Percentiles rank a stretch among this genome's conserved stretches.
phyloP scores from a whole-genome alignment of 1,140 invertebrate species.

The Apolygus lucorum region DNA sequence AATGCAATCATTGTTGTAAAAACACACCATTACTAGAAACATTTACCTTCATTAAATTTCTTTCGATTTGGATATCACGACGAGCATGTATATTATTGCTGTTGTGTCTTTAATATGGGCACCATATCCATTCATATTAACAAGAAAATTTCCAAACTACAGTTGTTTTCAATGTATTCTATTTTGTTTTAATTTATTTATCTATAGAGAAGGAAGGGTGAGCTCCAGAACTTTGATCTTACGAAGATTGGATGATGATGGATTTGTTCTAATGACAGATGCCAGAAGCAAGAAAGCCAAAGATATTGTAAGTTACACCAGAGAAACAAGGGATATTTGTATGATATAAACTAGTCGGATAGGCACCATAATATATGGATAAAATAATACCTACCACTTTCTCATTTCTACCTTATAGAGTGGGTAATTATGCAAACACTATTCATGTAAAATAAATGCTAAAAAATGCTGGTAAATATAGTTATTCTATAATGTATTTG shows the following conservation, averaged over 20 bases:
- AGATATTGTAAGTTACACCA: constrained; percentile 41
- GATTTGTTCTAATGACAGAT: constrained; percentile 46
- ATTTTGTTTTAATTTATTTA: constrained; percentile 18
- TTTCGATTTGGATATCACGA: too few relatives aligned
- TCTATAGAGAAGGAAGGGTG: constrained; percentile 41
- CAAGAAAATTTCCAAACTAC: too few relatives aligned
- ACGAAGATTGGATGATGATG: constrained; percentile 42
- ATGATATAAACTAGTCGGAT: not conserved
- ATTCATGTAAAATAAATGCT: too few relatives aligned
- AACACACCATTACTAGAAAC: constrained; percentile 19
- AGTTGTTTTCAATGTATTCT: too few relatives aligned
- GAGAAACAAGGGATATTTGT: not conserved
- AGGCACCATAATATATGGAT: not conserved
- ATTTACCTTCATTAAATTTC: constrained; percentile 18
- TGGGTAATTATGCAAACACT: too few relatives aligned
- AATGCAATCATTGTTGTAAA: not conserved
- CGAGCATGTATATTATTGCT: too few relatives aligned
- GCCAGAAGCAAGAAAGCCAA: constrained; percentile 42
- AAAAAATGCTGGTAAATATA: too few relatives aligned
- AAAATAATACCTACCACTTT: not conserved
- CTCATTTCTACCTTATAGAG: too few relatives aligned
- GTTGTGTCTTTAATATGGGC: too few relatives aligned
- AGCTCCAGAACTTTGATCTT: constrained; percentile 42
- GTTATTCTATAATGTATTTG: too few relatives aligned
- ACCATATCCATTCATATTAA: too few relatives aligned